Percentiles rank a stretch among this genome's conserved stretches.
phyloP scores from a whole-genome alignment of 92 coral and sea anemone species.

The Galaxea fascicularis region DNA sequence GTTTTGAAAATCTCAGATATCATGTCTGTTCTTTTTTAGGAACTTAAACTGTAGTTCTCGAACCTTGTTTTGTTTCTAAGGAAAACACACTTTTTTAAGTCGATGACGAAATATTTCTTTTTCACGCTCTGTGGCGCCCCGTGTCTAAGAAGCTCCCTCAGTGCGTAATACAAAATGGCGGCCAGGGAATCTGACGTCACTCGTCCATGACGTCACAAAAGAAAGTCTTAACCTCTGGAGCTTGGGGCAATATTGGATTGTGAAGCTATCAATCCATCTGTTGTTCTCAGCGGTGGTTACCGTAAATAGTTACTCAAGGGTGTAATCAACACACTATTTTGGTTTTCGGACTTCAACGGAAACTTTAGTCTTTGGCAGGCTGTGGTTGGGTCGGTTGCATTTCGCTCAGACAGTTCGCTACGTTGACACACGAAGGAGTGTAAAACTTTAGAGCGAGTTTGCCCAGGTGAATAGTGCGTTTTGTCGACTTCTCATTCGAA shows the following conservation, averaged over 20 bases:
- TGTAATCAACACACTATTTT: constrained; percentile 53
- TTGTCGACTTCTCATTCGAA: neutral
- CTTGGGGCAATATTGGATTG: constrained; percentile 38
- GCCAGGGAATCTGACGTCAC: constrained; percentile 39
- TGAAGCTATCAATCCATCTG: constrained; percentile 30
- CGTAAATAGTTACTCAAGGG: constrained; percentile 66
- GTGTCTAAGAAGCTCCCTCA: constrained; percentile 1
- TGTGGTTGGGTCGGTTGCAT: constrained; percentile 7
- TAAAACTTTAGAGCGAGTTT: neutral
- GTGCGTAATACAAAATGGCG: constrained; percentile 59
- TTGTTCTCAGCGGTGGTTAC: constrained; percentile 56
- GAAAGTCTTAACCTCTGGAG: constrained; percentile 14
- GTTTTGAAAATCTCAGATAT: constrained; percentile 9
- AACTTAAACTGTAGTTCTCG: neutral
- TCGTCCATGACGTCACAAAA: constrained; percentile 32
- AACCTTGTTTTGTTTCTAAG: constrained; percentile 39
- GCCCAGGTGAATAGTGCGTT: constrained; percentile 24
- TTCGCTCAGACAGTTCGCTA: neutral
- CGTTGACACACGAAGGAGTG: neutral
- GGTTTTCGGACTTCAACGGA: constrained; percentile 39
- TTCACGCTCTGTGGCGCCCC: constrained; percentile 19
- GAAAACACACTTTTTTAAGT: constrained; percentile 28
- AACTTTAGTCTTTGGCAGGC: constrained; percentile 26
- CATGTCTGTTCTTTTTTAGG: neutral
- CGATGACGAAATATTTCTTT: constrained; percentile 38